These are phyloP conservation scores for Trissolcus brochymenae DNA, from an alignment of 2,888 invertebrate genomes.

Conservation along the genomic window DNA sequence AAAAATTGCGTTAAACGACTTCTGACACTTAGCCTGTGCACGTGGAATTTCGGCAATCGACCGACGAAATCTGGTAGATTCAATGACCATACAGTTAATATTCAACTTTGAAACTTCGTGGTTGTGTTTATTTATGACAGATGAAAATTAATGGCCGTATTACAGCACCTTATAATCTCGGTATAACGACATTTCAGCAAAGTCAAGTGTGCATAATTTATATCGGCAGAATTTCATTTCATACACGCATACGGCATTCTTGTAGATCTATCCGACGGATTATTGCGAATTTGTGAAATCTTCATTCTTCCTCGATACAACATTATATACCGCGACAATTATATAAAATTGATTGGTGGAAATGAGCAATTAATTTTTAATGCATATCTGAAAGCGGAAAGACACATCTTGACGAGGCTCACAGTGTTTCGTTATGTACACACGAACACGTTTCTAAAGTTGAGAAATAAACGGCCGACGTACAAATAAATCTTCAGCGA, in stretches of 20 bases:
- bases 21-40: conserved; percentile 12
- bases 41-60: conserved; percentile 1
- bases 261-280: conserved; percentile 14
- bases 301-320: background rate
- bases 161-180: conserved; percentile 30
- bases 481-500: conserved; percentile 23
- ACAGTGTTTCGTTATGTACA: background rate
- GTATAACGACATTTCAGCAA: conserved; percentile 34
- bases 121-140: conserved; percentile 34
- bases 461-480: conserved; percentile 6
- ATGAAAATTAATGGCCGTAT: conserved; percentile 41
- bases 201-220: conserved; percentile 34
- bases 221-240: conserved; percentile 34
- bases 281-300: conserved; percentile 3
- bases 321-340: conserved; percentile 14
- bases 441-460: conserved; percentile 4
- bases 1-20: too few species aligned
- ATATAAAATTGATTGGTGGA: conserved; percentile 16
- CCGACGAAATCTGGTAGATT: background rate
- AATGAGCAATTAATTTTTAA: too few species aligned
- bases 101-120: conserved; percentile 34
- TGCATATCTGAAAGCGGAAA: too few species aligned
- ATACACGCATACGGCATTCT: conserved; percentile 17
- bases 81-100: conserved; percentile 27
- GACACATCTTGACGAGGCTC: too few species aligned